phyloP scores from a whole-genome alignment of 2,888 invertebrate genomes.

The Orchesellides sinensis region DNA sequence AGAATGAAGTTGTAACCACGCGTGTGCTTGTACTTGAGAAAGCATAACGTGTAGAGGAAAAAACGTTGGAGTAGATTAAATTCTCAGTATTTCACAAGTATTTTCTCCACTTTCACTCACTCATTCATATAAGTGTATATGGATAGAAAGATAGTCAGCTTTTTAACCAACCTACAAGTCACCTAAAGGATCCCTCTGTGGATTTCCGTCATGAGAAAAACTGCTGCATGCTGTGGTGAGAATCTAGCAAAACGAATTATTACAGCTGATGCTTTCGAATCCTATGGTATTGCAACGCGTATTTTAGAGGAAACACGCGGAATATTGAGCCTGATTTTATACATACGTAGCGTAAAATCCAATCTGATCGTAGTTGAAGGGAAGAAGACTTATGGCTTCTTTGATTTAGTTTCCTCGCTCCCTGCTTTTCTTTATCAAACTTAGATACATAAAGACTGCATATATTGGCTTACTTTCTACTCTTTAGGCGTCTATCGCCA shows the following conservation, averaged over 20 bases:
- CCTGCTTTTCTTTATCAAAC: neutral
- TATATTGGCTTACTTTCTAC: no score
- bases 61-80: constrained; percentile 38
- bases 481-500: no score
- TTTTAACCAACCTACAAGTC: constrained; percentile 34
- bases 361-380: constrained; percentile 60
- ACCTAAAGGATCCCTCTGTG: constrained; percentile 44
- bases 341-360: constrained; percentile 58
- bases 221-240: constrained; percentile 5
- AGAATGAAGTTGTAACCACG: neutral
- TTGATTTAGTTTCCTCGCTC: constrained; percentile 47
- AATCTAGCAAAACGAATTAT: constrained; percentile 18
- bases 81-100: constrained; percentile 14
- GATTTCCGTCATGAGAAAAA: constrained; percentile 28
- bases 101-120: constrained; percentile 42
- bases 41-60: neutral
- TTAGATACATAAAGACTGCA: no score
- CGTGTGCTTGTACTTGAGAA: neutral
- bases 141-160: constrained; percentile 26
- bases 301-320: constrained; percentile 25
- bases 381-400: constrained; percentile 62
- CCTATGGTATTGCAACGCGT: neutral
- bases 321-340: constrained; percentile 44
- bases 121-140: constrained; percentile 35
- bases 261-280: constrained; percentile 15